Evolutionary conservation across 2,797 vertebrate genomes (phyloP).

Genomic region (Platalea minor): DNA sequence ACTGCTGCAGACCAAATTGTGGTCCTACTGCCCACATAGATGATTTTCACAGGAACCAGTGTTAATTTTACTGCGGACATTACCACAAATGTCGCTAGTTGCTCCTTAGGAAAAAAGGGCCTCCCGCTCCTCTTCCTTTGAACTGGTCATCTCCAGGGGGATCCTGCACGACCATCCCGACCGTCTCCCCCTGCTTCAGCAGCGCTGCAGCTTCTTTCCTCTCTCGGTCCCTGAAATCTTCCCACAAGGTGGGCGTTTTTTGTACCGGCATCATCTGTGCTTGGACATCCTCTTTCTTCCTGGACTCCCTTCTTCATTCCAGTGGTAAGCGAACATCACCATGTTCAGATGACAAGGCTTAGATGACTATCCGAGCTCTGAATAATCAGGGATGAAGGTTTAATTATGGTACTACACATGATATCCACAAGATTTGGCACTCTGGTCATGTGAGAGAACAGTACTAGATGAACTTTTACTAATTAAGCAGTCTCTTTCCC

Average conservation of each 20-base stretch:
- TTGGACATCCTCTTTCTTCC: background rate
- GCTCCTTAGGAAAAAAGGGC: background rate
- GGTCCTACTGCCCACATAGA: background rate
- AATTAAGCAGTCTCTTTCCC: conserved; percentile 38
- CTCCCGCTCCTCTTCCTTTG: background rate
- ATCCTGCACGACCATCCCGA: accelerated
- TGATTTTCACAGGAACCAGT: background rate
- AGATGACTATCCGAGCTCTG: background rate
- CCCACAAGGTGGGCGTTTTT: background rate
- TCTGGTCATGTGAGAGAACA: conserved; percentile 37
- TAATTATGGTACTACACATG: conserved; percentile 48
- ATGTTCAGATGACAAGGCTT: background rate
- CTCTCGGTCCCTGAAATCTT: background rate
- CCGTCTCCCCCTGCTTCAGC: background rate
- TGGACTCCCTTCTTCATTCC: background rate
- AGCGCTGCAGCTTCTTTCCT: background rate
- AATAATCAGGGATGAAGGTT: conserved; percentile 41
- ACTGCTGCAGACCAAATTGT: background rate
- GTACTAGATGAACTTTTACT: conserved; percentile 11
- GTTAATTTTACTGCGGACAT: background rate
- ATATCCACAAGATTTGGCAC: conserved; percentile 38
- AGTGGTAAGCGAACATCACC: background rate
- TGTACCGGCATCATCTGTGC: background rate
- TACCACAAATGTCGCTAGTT: background rate
- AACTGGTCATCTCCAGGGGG: background rate